Evolutionary conservation across 2,888 invertebrate species (phyloP), one percentile per base, ranked within the genome.

Genomic region (Ophion ellenae): DNA sequence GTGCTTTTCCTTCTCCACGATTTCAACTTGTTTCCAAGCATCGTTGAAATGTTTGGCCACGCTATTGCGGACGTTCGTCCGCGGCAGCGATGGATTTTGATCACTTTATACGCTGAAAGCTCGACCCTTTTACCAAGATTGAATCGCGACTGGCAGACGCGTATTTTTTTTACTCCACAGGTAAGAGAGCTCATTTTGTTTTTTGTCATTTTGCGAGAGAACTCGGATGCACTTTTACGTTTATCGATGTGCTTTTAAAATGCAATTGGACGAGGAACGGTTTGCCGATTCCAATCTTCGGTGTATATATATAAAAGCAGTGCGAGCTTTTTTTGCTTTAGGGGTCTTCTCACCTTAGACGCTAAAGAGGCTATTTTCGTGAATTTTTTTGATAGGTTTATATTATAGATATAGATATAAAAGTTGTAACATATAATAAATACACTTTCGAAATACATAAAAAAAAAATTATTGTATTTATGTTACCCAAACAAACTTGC

Each of bases 111-210:
- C 24, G 36, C 57, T 11, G 61, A 81, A 83, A 81, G 77, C 81
- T 74, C 24, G 24, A 81, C 76, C 83, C 86, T 83, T 86, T 86
- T 81, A 86, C 83, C 81, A 81, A 83, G 86, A 86, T 86, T 86
- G 83, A 83, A 83, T 78, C 70, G 70, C 32, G 63, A 63, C 6
- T 67, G 11, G 64, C 45, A 47, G 4, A 17, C 53, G 64, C 40
- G 66, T 36, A 28, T 81, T 73, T 76, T 76, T n/a, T 24, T 40
- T 17, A 7, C n/a, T 5, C 1, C 32, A 59, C 71, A 81, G 77
- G 77, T 81, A 69, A 81, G 80, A 77, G 28, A 24, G 11, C 36
- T 59, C 9, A 47, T 24, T 11, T 64, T 32, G n/a, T 59, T 47
- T 40, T 53, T 67, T 17, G 2, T 79, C 20, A 64, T 69, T 83